Evolutionary conservation across 2,113 vertebrate genomes (phyloP).

Genomic region (Psephotus haematonotus): DNA sequence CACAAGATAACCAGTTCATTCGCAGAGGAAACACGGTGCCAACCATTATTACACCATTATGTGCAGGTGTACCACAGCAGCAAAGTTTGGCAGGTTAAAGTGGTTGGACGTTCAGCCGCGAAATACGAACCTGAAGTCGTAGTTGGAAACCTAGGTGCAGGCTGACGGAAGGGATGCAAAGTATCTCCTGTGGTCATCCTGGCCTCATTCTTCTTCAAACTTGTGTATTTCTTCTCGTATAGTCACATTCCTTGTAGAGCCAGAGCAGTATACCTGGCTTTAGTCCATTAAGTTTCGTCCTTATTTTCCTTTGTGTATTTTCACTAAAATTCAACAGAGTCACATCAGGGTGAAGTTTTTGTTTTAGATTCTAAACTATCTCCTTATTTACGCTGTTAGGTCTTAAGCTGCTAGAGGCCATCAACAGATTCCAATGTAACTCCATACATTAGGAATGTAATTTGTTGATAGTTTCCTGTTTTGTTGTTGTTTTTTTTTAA

Average conservation of each 20-base stretch:
- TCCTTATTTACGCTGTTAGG: slow-evolving; percentile 27
- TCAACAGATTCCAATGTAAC: not conserved
- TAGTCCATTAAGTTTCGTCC: not conserved
- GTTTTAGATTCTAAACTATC: not conserved
- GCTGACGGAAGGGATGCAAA: not conserved
- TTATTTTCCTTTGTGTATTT: not conserved
- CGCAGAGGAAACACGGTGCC: not conserved
- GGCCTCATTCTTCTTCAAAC: not conserved
- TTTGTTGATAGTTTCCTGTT: slow-evolving; percentile 7
- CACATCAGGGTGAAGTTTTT: not conserved
- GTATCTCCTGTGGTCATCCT: not conserved
- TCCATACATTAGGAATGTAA: not conserved
- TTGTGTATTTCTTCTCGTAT: not conserved
- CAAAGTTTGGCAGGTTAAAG: not conserved
- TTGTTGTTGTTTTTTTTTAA: not conserved
- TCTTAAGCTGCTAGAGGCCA: not conserved
- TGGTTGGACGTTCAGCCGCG: not conserved
- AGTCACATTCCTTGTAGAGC: not conserved
- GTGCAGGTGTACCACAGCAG: not conserved
- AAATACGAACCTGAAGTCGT: not conserved
- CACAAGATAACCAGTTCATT: not conserved
- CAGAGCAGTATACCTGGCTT: not conserved
- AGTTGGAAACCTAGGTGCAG: not conserved
- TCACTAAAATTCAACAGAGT: not conserved
- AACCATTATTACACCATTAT: not conserved